These are phyloP conservation scores for Formica selysi DNA, from an alignment of 1,140 invertebrate genomes.

Conservation along the genomic window DNA sequence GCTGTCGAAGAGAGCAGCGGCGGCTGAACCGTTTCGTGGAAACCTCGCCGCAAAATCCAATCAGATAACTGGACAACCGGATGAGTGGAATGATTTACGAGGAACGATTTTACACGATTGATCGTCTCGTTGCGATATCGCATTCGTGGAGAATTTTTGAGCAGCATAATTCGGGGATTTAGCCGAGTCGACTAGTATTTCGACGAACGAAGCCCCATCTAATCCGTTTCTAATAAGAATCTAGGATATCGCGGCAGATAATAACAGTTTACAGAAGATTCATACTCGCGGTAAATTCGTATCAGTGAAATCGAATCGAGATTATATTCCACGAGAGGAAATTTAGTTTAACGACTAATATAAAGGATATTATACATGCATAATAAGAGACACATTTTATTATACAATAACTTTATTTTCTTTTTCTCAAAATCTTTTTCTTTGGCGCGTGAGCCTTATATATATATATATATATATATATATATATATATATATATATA, in stretches of 20 bases:
- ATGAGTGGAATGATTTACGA: constrained; percentile 9
- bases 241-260: constrained; percentile 58
- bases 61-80: constrained; percentile 39
- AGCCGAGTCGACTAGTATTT: background rate
- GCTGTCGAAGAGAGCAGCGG: constrained; percentile 31
- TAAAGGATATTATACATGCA: constrained; percentile 9
- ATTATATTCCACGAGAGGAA: constrained; percentile 35
- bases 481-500: too few species aligned
- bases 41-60: constrained; percentile 37
- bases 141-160: background rate
- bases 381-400: background rate
- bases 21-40: constrained; percentile 44
- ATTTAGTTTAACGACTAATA: constrained; percentile 7
- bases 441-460: background rate
- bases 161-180: constrained; percentile 36
- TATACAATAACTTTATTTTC: background rate
- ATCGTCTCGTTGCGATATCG: background rate
- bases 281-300: constrained; percentile 46
- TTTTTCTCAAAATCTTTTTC: background rate
- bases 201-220: constrained; percentile 30
- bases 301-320: constrained; percentile 19
- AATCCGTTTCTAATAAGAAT: constrained; percentile 59
- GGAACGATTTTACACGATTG: constrained; percentile 9
- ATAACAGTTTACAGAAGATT: constrained; percentile 48
- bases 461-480: too few species aligned